Evolutionary conservation across 1,140 invertebrate genomes (phyloP).

Genomic region (Drosophila sp.): DNA sequence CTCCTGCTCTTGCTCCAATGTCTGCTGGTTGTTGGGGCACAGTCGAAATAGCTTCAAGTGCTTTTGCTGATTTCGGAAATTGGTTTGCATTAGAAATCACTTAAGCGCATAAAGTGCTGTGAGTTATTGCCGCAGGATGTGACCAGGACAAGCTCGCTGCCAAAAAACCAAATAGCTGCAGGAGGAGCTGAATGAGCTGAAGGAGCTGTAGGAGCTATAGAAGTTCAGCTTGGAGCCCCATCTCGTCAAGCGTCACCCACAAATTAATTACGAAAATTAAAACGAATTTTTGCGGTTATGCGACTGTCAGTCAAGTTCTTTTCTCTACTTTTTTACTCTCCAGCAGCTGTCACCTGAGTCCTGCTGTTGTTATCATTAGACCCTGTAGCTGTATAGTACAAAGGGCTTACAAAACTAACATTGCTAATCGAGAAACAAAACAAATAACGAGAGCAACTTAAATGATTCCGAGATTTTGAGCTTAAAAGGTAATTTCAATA

Average conservation of each 20-base stretch:
- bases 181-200: not conserved
- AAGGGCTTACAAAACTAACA: not conserved
- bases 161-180: not conserved
- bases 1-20: not conserved
- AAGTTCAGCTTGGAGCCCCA: not conserved
- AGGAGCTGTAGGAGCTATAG: not conserved
- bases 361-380: not conserved
- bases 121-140: constrained; percentile 81
- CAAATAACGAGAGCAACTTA: no score
- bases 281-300: constrained; percentile 37
- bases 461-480: no score
- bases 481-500: no score
- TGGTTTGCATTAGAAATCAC: constrained; percentile 83
- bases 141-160: constrained; percentile 41
- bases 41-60: constrained; percentile 72
- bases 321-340: not conserved
- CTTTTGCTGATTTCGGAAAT: constrained; percentile 82
- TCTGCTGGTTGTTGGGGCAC: not conserved
- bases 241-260: constrained; percentile 39
- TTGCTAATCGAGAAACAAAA: no score
- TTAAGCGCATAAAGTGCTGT: constrained; percentile 82
- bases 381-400: not conserved
- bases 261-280: constrained; percentile 74
- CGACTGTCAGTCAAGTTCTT: constrained; percentile 16
- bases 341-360: constrained; percentile 11